A percentile compares a stretch with the other conserved stretches of the same genome.
Conservation (phyloP, 2,797 vertebrate genomes). For the Danio choprae region DNA sequence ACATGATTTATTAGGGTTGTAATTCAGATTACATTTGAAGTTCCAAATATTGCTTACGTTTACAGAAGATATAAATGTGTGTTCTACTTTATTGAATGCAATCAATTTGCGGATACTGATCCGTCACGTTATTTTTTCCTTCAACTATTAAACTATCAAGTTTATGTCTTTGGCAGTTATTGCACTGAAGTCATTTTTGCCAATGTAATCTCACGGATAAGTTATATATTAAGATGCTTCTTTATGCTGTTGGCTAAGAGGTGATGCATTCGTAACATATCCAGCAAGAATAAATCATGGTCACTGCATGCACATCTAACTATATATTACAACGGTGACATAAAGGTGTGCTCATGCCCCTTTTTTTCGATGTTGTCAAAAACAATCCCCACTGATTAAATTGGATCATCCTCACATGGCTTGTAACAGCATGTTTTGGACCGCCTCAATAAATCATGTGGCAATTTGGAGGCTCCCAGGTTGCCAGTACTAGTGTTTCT, state of each 20-base stretch:
- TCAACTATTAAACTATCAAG: constrained; percentile 15
- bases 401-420: constrained; percentile 54
- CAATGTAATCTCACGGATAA: constrained; percentile 29
- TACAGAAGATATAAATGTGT: constrained; percentile 22
- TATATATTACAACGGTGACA: not conserved
- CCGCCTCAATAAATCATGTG: constrained; percentile 69
- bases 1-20: constrained; percentile 18
- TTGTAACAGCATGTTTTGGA: constrained; percentile 59
- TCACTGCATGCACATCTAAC: not conserved
- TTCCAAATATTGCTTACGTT: constrained; percentile 13
- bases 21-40: constrained; percentile 19
- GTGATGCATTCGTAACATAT: not conserved
- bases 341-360: not conserved
- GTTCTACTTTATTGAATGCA: constrained; percentile 21
- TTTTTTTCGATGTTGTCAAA: constrained; percentile 24
- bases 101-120: constrained; percentile 6
- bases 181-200: constrained; percentile 11
- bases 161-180: not conserved
- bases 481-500: constrained; percentile 64
- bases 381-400: constrained; percentile 39
- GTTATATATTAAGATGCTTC: not conserved
- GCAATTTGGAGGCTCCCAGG: constrained; percentile 63
- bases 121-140: not conserved
- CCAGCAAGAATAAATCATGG: not conserved
- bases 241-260: not conserved